Base-by-base conservation (phyloP, 2,888 invertebrate species). In the Odontocerum albicorne region DNA sequence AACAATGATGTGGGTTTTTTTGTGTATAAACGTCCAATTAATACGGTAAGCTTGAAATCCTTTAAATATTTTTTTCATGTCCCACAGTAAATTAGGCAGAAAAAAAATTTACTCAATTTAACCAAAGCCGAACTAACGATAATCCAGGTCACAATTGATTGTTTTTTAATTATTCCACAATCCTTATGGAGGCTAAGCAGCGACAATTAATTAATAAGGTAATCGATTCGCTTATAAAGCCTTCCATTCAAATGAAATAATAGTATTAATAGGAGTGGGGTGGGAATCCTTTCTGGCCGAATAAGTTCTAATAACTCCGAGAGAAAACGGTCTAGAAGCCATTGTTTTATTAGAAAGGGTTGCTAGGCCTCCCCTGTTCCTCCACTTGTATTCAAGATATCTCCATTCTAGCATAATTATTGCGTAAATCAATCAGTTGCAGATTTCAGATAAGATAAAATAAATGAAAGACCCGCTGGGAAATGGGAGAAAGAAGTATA, bases 381-480 rank as follows among this genome's bases (percentile, higher is more conserved):
- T 8, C 47, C n/a, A 22, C 17, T 10, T 47, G 15, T 33, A 47
- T 47, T 21, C 47, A 32, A 20, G 36, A 50, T 42, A 50, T 42
- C 50, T 50, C 42, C 33, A 21, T 35, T 42, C 50, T 33, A 42
- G 50, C 33, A 42, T 50, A 42, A 50, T 50, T 50, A 39, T 52
- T 45, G 45, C 44, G 52, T 44, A 52, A 52, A 39, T 44, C 44
- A 45, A 52, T 52, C 52, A 52, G 17, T 52, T 38, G 44, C 52
- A 45, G 44, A 52, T 36, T 43, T 36, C 32, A 52, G 44, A 44
- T 38, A 52, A 31, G 39, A 49, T 38, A 49, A 21, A 36, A 39
- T 49, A 49, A 49, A 49, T 49, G 27, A 32, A 27, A 27, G 27
- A 27, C 4, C 10, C 27, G 27, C 4, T 7, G 10, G 27, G 27